Percentiles rank a stretch among this genome's conserved stretches.
These are phyloP conservation scores for Seriola dumerili DNA, from an alignment of 2,113 vertebrate species.

Conservation along the genomic window DNA sequence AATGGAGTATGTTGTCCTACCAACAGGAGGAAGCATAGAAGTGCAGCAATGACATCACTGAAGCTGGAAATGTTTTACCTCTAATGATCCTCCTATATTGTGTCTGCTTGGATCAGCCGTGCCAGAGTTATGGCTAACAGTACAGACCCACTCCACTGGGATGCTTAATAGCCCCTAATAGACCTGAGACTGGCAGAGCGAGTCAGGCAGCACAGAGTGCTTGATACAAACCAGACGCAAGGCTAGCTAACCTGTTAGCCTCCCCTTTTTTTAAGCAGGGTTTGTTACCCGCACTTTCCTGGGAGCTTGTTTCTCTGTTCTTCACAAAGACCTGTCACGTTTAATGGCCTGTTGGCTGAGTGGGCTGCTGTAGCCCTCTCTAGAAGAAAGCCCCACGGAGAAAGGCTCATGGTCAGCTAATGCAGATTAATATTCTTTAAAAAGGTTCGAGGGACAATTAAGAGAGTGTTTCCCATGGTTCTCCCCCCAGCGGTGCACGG, in stretches of 20 bases:
- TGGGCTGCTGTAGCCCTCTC: slow-evolving; percentile 80
- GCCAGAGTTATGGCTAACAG: slow-evolving; percentile 48
- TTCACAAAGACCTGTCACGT: slow-evolving; percentile 86
- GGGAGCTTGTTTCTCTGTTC: slow-evolving; percentile 70
- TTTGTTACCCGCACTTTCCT: slow-evolving; percentile 67
- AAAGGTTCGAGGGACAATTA: slow-evolving; percentile 86
- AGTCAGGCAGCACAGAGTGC: slow-evolving; percentile 44
- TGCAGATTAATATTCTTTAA: slow-evolving; percentile 89
- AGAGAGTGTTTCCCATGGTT: slow-evolving; percentile 83
- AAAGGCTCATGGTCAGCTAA: slow-evolving; percentile 85
- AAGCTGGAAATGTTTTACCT: slow-evolving; percentile 41
- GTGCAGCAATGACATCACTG: slow-evolving; percentile 50
- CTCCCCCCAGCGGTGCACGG: slow-evolving; percentile 78
- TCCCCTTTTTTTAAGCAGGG: slow-evolving; percentile 40
- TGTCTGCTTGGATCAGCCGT: slow-evolving; percentile 44
- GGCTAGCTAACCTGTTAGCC: slow-evolving; percentile 70
- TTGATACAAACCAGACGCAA: slow-evolving; percentile 72
- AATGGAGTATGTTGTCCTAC: background rate
- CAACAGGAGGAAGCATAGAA: slow-evolving; percentile 1
- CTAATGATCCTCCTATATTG: slow-evolving; percentile 50
- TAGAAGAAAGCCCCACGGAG: slow-evolving; percentile 79
- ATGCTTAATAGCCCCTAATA: slow-evolving; percentile 58
- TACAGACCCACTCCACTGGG: slow-evolving; percentile 52
- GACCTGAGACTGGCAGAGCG: slow-evolving; percentile 49
- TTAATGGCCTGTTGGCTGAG: slow-evolving; percentile 87